Evolutionary conservation across 2,797 vertebrate species (phyloP).

Genomic region (Pogoniulus pusillus): DNA sequence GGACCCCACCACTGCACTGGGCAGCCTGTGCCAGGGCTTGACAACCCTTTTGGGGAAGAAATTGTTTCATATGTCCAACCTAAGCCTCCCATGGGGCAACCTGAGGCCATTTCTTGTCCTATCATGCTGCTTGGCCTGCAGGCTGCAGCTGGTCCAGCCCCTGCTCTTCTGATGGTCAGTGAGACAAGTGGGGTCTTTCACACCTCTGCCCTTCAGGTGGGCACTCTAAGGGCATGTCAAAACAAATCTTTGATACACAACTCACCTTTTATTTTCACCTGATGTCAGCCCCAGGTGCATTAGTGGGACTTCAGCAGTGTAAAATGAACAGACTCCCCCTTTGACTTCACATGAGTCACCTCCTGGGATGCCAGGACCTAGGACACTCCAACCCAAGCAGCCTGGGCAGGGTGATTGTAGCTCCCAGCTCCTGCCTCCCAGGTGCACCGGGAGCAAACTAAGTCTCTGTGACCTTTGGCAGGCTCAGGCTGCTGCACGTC

Average conservation of each 20-base stretch:
- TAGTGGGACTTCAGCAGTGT: neutral
- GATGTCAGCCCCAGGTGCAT: neutral
- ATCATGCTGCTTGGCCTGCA: too few relatives aligned
- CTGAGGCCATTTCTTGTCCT: too few relatives aligned
- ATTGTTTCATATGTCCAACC: too few relatives aligned
- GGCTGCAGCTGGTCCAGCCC: too few relatives aligned
- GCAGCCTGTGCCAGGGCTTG: too few relatives aligned
- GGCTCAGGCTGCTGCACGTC: neutral
- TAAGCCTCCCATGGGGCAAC: too few relatives aligned
- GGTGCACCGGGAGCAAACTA: accelerated
- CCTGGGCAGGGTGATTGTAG: accelerated
- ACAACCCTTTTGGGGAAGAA: too few relatives aligned
- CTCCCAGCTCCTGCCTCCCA: neutral
- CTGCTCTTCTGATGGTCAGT: too few relatives aligned
- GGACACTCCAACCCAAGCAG: accelerated
- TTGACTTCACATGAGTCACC: accelerated
- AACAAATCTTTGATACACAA: neutral
- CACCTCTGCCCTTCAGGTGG: neutral
- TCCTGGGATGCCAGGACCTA: neutral
- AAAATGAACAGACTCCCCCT: accelerated
- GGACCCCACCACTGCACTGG: too few relatives aligned
- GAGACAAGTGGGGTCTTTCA: too few relatives aligned
- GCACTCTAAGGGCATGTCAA: neutral
- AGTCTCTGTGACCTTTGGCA: neutral
- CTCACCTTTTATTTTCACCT: neutral